Base-by-base conservation (phyloP, 2,797 vertebrate genomes). In the Anabacerthia variegaticeps region DNA sequence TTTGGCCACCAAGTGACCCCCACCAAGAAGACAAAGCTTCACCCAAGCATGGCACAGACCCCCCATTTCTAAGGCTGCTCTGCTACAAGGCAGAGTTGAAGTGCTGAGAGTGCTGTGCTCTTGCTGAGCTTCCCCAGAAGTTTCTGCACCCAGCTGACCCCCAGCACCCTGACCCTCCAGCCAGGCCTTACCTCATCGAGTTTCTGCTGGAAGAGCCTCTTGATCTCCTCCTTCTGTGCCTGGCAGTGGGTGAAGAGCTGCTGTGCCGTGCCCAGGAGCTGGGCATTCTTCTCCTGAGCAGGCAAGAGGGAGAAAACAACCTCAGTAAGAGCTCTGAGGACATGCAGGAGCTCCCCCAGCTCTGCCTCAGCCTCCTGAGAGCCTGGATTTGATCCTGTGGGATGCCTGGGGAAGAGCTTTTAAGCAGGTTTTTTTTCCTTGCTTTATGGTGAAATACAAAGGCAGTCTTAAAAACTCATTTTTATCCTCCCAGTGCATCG, bases 151-250 rank as follows among this genome's bases (percentile, higher is more conserved):
- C 65, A 85, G 82, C 67, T 41, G 67, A 34, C 1, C 15, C 36
- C 78, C 14, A 23, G 3, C 36, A 58, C 5, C 39, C 30, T 9
- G 23, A 68, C 51, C 37, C 59, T 67, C 26, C 61, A 63, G 32
- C 23, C 10, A 17, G 24, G 58, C 14, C 36, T 92, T 97, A 99
- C 99, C 99, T 99, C 99, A 68, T 99, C 99, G 36, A 99, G 98
- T 92, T 99, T 99, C 97, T 98, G 98, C 97, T 99, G 99, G 95
- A 99, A 99, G 63, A 99, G 98, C 62, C 98, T 98, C 88, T 98
- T 99, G 96, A 99, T 99, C 97, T 98, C 99, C 92, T 99, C 99
- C 90, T 99, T 99, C 97, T 99, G 99, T 83, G 98, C 97, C 96
- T 99, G 99, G 96, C 99, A 99, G 94, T 99, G 98, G 43, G 98